Base-by-base conservation (phyloP, 1,140 invertebrate species). In the Atopsyche davidsoni region DNA sequence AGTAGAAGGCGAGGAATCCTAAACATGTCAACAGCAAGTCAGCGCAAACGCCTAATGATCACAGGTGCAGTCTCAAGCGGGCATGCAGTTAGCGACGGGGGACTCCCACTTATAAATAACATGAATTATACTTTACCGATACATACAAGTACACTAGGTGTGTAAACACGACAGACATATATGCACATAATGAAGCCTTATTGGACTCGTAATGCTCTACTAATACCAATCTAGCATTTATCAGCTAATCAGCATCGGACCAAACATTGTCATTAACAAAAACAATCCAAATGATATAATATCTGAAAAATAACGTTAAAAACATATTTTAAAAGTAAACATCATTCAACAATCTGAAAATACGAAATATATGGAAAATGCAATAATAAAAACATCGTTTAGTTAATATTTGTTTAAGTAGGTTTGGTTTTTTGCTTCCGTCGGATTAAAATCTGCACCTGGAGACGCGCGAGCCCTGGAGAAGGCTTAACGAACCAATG, bases 341-440 rank as follows among this genome's bases (percentile, higher is more conserved):
- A 36, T 38, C 49, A 51, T 51, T 51, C 49, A 43, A 51, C 31
- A 51, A 51, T 51, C 49, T 51, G 49, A 45, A 51, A 51, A 51
- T 24, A 51, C 41, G 45, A 28, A 51, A 39, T 25, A 28, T 39
- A 39, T 39, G n/a, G 4, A 39, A 39, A 39, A 39, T 39, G 18
- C 18, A 4, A 39, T 17, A 39, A 39, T 39, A 39, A 39, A 39
- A 17, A 39, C 13, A 19, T 39, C 11, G 36, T 16, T 39, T 17
- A 16, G 16, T 39, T 39, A 39, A 16, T 17, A 39, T 16, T 39
- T n/a, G n/a, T n/a, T n/a, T n/a, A n/a, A n/a, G n/a, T n/a, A n/a
- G n/a, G n/a, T n/a, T n/a, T n/a, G n/a, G n/a, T n/a, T n/a, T n/a
- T n/a, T n/a, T n/a, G n/a, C n/a, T n/a, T n/a, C n/a, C n/a, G n/a